Evolutionary conservation across 2,113 vertebrate species (phyloP).

Genomic region (Clarias batrachus): DNA sequence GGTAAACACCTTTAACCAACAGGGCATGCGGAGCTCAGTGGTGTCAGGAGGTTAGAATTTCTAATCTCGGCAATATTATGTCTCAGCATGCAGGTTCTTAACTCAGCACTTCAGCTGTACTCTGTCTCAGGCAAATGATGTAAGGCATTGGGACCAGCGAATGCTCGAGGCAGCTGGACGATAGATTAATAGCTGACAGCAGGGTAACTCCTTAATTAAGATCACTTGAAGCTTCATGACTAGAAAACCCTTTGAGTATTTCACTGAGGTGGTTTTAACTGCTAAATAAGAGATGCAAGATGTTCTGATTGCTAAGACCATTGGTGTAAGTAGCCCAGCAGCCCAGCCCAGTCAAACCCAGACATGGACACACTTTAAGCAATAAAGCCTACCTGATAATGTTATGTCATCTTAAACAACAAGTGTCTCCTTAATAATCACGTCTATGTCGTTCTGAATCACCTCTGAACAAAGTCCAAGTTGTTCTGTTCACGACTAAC

Average conservation of each 20-base stretch:
- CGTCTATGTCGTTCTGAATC: too few relatives aligned
- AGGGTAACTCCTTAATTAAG: background rate
- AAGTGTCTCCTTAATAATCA: too few relatives aligned
- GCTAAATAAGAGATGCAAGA: background rate
- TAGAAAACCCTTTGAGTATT: background rate
- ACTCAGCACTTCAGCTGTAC: background rate
- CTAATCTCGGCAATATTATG: background rate
- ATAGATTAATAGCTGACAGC: background rate
- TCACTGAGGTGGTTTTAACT: background rate
- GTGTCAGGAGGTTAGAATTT: background rate
- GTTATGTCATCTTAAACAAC: too few relatives aligned
- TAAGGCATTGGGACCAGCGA: background rate
- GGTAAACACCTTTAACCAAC: slow-evolving; percentile 69
- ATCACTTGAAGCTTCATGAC: background rate
- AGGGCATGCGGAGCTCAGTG: background rate
- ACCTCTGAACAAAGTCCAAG: too few relatives aligned
- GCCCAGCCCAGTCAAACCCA: too few relatives aligned
- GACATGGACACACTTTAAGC: too few relatives aligned
- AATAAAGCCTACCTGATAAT: too few relatives aligned
- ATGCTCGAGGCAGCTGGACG: background rate
- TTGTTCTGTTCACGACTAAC: too few relatives aligned
- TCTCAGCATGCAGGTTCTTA: background rate
- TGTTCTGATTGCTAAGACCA: background rate
- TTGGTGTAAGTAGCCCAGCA: too few relatives aligned
- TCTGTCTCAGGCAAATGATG: background rate